These are phyloP conservation scores for Plotosus lineatus DNA, from an alignment of 2,113 vertebrate genomes.

Conservation along the genomic window DNA sequence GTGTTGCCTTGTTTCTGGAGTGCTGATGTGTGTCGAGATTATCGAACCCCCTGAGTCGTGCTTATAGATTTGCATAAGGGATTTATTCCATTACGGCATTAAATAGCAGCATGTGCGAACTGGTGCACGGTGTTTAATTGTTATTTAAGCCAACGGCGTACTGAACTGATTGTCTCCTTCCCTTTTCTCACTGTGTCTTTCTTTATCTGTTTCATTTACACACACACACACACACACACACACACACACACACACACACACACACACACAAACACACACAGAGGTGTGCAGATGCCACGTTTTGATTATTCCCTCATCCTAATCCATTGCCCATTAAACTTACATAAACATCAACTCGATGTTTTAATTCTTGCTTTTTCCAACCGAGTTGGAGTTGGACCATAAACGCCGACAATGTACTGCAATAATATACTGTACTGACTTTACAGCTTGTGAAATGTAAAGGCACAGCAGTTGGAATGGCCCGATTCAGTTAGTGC, in stretches of 20 bases:
- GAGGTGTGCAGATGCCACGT: not conserved
- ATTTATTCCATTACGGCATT: slow-evolving; percentile 50
- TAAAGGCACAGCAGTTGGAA: slow-evolving; percentile 3
- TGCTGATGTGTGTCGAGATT: slow-evolving; percentile 6
- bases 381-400: not conserved
- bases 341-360: not conserved
- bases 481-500: not conserved
- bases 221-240: slow-evolving; percentile 17
- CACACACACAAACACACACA: slow-evolving; percentile 7
- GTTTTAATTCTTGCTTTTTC: not conserved
- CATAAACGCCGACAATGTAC: not conserved
- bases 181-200: slow-evolving; percentile 7
- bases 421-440: not conserved
- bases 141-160: slow-evolving; percentile 32
- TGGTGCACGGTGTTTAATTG: slow-evolving; percentile 35
- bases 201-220: not conserved
- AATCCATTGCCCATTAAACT: slow-evolving; percentile 2
- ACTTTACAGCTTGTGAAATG: slow-evolving; percentile 1
- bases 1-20: not conserved
- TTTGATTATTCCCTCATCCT: not conserved
- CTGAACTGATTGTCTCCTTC: slow-evolving; percentile 17
- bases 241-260: slow-evolving; percentile 1
- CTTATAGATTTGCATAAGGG: slow-evolving; percentile 26
- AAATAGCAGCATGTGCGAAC: slow-evolving; percentile 39
- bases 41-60: slow-evolving; percentile 1